phyloP scores from a whole-genome alignment of 2,888 invertebrate genomes.

The Epinotia nisella region DNA sequence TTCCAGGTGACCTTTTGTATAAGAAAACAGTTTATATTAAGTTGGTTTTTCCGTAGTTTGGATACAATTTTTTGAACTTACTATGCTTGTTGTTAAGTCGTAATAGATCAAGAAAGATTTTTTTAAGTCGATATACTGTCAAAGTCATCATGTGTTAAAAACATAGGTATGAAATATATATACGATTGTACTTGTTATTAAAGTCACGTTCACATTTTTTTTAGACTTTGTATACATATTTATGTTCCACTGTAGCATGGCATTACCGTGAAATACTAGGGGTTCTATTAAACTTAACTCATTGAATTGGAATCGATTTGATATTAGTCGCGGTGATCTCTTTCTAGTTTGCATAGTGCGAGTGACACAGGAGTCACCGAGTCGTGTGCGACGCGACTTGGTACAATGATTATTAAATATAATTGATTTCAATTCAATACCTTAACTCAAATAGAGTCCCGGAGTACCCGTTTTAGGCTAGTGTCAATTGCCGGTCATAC shows the following conservation, averaged over 20 bases:
- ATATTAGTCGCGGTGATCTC: neutral
- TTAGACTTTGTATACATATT: neutral
- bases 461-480: conserved; percentile 54
- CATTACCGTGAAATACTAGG: neutral
- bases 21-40: too few species aligned
- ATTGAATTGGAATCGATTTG: neutral
- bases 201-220: neutral
- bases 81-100: too few species aligned
- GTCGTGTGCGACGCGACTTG: too few species aligned
- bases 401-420: too few species aligned
- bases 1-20: too few species aligned
- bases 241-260: neutral
- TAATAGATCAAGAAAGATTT: too few species aligned
- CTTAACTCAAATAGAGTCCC: neutral
- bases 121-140: too few species aligned
- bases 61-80: too few species aligned
- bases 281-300: neutral
- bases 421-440: neutral
- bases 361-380: neutral
- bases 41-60: too few species aligned
- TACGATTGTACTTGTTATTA: too few species aligned
- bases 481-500: conserved; percentile 76
- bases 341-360: neutral
- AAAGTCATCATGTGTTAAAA: too few species aligned
- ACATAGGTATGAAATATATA: too few species aligned